phyloP scores from a whole-genome alignment of 2,797 vertebrate species.

The Ibycter americanus region DNA sequence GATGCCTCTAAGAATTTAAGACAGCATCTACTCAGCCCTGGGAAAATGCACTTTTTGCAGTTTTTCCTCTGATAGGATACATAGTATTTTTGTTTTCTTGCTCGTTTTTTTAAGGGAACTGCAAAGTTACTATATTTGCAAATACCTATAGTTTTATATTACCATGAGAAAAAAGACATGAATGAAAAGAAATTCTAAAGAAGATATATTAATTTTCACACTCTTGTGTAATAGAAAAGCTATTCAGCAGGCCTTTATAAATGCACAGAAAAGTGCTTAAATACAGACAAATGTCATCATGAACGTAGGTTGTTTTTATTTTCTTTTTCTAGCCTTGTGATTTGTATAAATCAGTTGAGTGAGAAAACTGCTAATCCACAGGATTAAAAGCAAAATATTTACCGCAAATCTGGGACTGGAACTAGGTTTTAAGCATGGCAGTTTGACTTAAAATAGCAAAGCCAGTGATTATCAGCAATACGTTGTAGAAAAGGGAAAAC shows the following conservation, averaged over 20 bases:
- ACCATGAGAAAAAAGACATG: neutral
- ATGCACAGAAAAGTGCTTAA: neutral
- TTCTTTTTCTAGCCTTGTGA: neutral
- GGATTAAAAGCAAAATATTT: neutral
- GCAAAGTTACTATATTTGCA: neutral
- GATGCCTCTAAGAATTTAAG: neutral
- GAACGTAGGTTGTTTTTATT: neutral
- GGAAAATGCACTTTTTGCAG: neutral
- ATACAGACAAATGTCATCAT: neutral
- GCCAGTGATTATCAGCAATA: neutral
- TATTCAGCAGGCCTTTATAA: neutral
- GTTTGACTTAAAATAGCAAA: neutral
- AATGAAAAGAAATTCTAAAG: neutral
- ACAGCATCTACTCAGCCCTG: neutral
- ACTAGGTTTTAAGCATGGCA: neutral
- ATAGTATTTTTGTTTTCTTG: neutral
- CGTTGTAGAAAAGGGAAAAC: neutral
- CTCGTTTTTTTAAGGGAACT: neutral
- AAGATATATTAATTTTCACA: neutral
- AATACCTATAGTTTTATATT: neutral
- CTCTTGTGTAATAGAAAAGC: neutral
- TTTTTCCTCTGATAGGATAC: neutral
- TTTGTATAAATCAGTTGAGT: neutral
- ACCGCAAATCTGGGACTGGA: neutral
- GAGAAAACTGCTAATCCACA: neutral